A percentile compares a stretch with the other conserved stretches of the same genome.
These are phyloP conservation scores for Mizuhopecten yessoensis DNA, from an alignment of 1,140 invertebrate species.

Conservation along the genomic window DNA sequence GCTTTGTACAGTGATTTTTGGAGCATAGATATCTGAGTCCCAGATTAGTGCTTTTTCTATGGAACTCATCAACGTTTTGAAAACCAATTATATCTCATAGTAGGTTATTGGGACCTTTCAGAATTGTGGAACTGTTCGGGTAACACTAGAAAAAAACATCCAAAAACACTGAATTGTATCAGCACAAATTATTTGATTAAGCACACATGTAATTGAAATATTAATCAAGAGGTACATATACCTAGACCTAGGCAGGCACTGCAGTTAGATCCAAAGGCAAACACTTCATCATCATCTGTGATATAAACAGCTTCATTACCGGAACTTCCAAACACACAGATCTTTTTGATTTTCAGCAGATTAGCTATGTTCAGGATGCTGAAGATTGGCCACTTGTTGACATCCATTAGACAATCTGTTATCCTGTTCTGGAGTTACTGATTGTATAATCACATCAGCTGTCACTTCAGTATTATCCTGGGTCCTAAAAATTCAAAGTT, in stretches of 20 bases:
- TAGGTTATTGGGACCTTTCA: too few relatives aligned
- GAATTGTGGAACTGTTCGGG: too few relatives aligned
- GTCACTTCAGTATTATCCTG: background rate
- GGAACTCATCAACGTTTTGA: too few relatives aligned
- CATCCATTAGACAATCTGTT: constrained; percentile 71
- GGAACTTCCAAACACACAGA: constrained; percentile 87
- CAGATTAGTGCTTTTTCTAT: too few relatives aligned
- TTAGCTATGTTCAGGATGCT: constrained; percentile 86
- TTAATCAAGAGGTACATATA: too few relatives aligned
- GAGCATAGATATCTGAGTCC: too few relatives aligned
- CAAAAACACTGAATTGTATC: too few relatives aligned
- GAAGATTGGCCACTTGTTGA: constrained; percentile 88
- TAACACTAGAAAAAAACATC: too few relatives aligned
- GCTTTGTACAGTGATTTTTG: too few relatives aligned
- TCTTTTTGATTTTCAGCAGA: constrained; percentile 85
- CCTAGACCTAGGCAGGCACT: constrained; percentile 87
- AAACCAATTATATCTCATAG: too few relatives aligned
- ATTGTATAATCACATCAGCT: background rate
- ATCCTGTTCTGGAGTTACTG: background rate
- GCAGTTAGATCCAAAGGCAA: constrained; percentile 87
- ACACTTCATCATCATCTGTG: constrained; percentile 87
- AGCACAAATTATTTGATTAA: too few relatives aligned
- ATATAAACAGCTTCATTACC: constrained; percentile 88
- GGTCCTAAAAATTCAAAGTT: background rate
- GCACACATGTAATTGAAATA: too few relatives aligned